A percentile compares a stretch with the other conserved stretches of the same genome.
These are phyloP conservation scores for Oplegnathus fasciatus DNA, from an alignment of 2,113 vertebrate species.

Conservation along the genomic window DNA sequence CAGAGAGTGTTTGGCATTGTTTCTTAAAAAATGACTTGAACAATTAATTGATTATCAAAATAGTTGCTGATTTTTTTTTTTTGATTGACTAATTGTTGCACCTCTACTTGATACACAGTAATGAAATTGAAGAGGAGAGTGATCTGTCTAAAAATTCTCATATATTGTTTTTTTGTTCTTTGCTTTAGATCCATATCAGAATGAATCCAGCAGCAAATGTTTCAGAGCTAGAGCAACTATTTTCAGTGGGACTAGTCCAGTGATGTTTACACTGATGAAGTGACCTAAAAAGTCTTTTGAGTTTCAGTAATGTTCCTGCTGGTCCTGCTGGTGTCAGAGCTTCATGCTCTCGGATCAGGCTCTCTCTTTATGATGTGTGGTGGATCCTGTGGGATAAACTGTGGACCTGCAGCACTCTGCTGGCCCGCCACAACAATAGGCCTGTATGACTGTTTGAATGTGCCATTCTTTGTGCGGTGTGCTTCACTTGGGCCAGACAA, in stretches of 20 bases:
- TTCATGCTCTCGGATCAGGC: constrained; percentile 6
- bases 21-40: neutral
- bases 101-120: neutral
- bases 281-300: neutral
- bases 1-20: neutral
- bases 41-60: neutral
- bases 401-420: constrained; percentile 55
- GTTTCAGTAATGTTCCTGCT: neutral
- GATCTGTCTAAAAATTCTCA: neutral
- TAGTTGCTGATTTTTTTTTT: neutral
- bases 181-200: neutral
- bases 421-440: constrained; percentile 78
- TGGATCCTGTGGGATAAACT: constrained; percentile 56
- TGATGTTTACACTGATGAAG: neutral
- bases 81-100: neutral
- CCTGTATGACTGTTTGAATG: constrained; percentile 84
- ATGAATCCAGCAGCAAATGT: neutral
- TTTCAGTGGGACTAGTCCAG: neutral
- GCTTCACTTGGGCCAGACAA: constrained; percentile 86
- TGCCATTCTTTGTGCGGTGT: constrained; percentile 81
- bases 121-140: neutral
- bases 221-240: neutral
- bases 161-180: neutral
- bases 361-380: constrained; percentile 20
- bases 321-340: constrained; percentile 11